These are phyloP conservation scores for Lagopus leucura DNA, from an alignment of 2,113 vertebrate species.

Conservation along the genomic window DNA sequence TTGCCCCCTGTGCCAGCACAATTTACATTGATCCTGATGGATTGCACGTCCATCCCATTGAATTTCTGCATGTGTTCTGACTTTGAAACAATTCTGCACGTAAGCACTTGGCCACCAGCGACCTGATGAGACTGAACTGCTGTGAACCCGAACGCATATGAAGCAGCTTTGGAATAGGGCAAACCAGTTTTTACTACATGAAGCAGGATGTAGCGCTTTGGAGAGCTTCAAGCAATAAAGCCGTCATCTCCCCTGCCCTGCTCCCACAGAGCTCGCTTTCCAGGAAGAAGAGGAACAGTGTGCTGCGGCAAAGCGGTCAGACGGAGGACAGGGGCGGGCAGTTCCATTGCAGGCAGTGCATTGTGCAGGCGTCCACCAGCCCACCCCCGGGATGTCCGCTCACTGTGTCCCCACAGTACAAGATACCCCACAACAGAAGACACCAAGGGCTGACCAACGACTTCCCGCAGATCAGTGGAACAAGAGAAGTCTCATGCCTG, in stretches of 20 bases:
- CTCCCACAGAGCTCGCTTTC: constrained; percentile 2
- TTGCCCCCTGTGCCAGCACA: background rate
- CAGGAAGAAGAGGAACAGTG: constrained; percentile 28
- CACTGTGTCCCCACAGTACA: background rate
- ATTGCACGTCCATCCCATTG: background rate
- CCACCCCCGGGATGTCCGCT: background rate
- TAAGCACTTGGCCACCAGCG: background rate
- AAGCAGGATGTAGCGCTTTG: background rate
- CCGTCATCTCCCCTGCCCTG: background rate
- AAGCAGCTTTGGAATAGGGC: background rate
- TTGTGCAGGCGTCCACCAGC: background rate
- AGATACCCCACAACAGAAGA: background rate
- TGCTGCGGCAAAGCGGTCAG: background rate
- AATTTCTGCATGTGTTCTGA: background rate
- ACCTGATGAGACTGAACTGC: constrained; percentile 3
- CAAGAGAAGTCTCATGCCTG: background rate
- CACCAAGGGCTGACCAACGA: background rate
- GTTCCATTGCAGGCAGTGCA: background rate
- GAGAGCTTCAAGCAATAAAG: background rate
- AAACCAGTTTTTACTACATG: background rate
- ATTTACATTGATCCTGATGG: background rate
- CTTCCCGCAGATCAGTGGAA: background rate
- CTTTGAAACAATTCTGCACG: background rate
- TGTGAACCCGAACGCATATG: fast-evolving
- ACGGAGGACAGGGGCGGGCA: background rate